Conservation (phyloP, 2,797 vertebrate species). For the Phylloscopus collybita region DNA sequence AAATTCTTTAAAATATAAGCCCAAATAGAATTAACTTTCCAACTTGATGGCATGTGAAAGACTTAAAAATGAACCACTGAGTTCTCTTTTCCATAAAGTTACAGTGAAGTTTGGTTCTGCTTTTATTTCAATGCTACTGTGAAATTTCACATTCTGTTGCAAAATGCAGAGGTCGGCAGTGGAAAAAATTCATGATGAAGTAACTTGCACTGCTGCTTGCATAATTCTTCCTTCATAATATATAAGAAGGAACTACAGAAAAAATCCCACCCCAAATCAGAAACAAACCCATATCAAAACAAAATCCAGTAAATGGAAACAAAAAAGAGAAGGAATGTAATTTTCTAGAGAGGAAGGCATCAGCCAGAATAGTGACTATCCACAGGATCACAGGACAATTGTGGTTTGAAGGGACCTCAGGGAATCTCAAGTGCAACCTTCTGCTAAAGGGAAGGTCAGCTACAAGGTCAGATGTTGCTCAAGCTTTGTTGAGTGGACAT, state of each 20-base stretch:
- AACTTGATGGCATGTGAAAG: neutral
- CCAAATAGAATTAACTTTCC: neutral
- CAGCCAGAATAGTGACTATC: neutral
- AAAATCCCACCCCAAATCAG: neutral
- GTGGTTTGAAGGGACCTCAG: neutral
- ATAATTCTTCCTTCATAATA: neutral
- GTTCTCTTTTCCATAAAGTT: neutral
- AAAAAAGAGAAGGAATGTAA: neutral
- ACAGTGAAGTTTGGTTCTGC: neutral
- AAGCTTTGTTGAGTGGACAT: neutral
- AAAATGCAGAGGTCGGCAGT: neutral
- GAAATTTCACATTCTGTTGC: slow-evolving; percentile 14
- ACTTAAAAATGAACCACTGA: neutral
- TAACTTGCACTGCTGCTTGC: neutral
- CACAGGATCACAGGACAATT: neutral
- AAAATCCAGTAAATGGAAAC: neutral
- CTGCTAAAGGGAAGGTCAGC: neutral
- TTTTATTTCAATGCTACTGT: slow-evolving; percentile 26
- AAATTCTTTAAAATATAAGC: neutral
- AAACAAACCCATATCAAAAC: neutral
- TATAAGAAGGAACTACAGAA: neutral
- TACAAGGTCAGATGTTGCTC: neutral
- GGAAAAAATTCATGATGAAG: neutral
- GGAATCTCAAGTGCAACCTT: neutral
- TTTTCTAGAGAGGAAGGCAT: neutral